Evolutionary conservation across 53 echinoderm and acorn worm genomes (phyloP).

Genomic region (Pentamera pediparva): DNA sequence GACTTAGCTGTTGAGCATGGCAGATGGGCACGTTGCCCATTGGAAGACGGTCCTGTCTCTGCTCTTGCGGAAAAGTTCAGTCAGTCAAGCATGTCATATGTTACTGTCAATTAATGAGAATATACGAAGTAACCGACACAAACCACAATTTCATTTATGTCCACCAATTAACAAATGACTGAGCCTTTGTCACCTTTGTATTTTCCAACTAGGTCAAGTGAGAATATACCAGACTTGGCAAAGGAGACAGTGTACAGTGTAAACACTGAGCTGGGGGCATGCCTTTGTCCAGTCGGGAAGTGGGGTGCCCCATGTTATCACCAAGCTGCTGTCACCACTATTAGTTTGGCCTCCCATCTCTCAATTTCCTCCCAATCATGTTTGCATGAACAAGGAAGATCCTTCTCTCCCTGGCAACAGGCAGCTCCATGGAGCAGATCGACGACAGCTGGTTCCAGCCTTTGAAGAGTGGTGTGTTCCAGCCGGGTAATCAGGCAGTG

Average conservation of each 20-base stretch:
- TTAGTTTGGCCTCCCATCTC: conserved; percentile 30
- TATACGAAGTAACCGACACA: too few species aligned
- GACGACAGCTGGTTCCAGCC: conserved; percentile 24
- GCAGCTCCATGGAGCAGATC: neutral
- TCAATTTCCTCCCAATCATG: conserved; percentile 47
- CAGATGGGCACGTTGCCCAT: too few species aligned
- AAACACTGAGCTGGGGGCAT: conserved; percentile 35
- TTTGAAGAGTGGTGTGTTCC: neutral
- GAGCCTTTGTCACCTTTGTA: conserved; percentile 21
- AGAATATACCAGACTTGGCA: too few species aligned
- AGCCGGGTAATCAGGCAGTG: too few species aligned
- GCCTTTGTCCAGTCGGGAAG: conserved; percentile 48
- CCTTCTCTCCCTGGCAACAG: conserved; percentile 43
- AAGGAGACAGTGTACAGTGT: conserved; percentile 30
- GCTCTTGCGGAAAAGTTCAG: too few species aligned
- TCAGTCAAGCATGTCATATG: too few species aligned
- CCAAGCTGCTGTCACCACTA: conserved; percentile 49
- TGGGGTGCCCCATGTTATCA: conserved; percentile 58
- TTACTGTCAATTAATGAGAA: too few species aligned
- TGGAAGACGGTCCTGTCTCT: too few species aligned
- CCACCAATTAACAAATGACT: conserved; percentile 17
- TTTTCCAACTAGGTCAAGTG: too few species aligned
- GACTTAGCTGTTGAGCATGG: too few species aligned
- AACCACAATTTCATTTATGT: neutral
- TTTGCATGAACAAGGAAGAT: conserved; percentile 27